Conservation (phyloP, 2,888 invertebrate genomes). For the Chaetogeoica ovagalla region DNA sequence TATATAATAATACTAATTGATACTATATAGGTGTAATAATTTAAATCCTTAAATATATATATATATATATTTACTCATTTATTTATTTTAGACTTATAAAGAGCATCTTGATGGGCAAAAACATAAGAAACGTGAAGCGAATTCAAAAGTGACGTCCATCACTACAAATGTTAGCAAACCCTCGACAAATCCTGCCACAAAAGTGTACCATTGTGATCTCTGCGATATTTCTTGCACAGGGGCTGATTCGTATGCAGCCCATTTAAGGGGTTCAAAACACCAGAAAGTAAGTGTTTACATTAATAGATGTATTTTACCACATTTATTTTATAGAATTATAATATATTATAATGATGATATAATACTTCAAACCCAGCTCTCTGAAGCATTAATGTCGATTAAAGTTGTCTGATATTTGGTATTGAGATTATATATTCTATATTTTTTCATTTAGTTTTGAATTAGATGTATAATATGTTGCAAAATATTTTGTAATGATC, state of each 20-base stretch:
- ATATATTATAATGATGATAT: conserved; percentile 14
- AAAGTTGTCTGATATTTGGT: background rate
- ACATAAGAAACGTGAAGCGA: conserved; percentile 97
- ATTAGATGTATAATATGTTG: too few species aligned
- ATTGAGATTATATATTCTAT: too few species aligned
- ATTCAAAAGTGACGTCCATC: conserved; percentile 68
- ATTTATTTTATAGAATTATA: background rate
- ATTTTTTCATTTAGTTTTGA: too few species aligned
- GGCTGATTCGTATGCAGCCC: conserved; percentile 96
- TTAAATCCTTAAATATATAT: too few species aligned
- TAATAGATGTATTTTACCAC: background rate
- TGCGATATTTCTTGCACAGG: conserved; percentile 99
- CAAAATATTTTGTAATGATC: too few species aligned
- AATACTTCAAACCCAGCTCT: conserved; percentile 5
- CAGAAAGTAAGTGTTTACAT: conserved; percentile 74
- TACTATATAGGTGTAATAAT: too few species aligned
- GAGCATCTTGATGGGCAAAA: conserved; percentile 98
- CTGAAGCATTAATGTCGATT: conserved; percentile 22
- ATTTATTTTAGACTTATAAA: conserved; percentile 71
- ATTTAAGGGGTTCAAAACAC: conserved; percentile 96
- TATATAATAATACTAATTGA: too few species aligned
- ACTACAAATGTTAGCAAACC: conserved; percentile 57
- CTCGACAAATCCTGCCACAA: conserved; percentile 60
- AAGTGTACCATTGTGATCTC: conserved; percentile 87
- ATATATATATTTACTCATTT: background rate